These are phyloP conservation scores for Apogon talboti DNA, from an alignment of 2,797 vertebrate genomes.

Conservation along the genomic window DNA sequence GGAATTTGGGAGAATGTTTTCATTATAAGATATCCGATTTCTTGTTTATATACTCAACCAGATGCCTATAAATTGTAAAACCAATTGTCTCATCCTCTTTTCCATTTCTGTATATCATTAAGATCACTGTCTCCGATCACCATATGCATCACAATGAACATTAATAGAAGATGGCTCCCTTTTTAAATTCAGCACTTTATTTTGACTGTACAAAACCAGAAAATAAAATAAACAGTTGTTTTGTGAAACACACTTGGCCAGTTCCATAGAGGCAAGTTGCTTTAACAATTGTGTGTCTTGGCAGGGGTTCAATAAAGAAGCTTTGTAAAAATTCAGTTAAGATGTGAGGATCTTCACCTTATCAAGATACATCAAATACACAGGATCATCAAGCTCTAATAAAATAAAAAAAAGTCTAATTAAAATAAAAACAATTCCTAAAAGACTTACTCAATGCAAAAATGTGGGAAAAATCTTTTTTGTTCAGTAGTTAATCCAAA, in stretches of 20 bases:
- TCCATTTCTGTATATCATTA: too few relatives aligned
- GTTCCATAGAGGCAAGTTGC: conserved; percentile 53
- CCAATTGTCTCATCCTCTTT: too few relatives aligned
- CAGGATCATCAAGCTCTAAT: conserved; percentile 27
- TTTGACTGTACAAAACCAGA: conserved; percentile 67
- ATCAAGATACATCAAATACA: conserved; percentile 37
- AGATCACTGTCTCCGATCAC: too few relatives aligned
- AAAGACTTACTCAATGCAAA: conserved; percentile 48
- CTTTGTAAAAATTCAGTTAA: conserved; percentile 29
- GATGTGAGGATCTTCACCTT: conserved; percentile 34
- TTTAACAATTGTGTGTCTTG: conserved; percentile 13
- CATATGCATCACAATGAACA: not conserved
- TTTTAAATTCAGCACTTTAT: conserved; percentile 66
- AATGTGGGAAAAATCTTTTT: conserved; percentile 13
- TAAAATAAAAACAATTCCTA: conserved; percentile 25
- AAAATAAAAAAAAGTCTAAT: conserved; percentile 30
- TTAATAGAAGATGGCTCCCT: conserved; percentile 10
- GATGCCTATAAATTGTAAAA: too few relatives aligned
- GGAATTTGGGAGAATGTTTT: too few relatives aligned
- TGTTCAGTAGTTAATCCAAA: conserved; percentile 61
- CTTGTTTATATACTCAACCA: too few relatives aligned
- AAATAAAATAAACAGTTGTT: conserved; percentile 65
- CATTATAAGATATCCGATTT: too few relatives aligned
- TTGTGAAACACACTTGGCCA: conserved; percentile 65
- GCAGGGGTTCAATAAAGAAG: conserved; percentile 38